phyloP scores from a whole-genome alignment of 2,113 vertebrate genomes.

The Eubucco bourcierii region DNA sequence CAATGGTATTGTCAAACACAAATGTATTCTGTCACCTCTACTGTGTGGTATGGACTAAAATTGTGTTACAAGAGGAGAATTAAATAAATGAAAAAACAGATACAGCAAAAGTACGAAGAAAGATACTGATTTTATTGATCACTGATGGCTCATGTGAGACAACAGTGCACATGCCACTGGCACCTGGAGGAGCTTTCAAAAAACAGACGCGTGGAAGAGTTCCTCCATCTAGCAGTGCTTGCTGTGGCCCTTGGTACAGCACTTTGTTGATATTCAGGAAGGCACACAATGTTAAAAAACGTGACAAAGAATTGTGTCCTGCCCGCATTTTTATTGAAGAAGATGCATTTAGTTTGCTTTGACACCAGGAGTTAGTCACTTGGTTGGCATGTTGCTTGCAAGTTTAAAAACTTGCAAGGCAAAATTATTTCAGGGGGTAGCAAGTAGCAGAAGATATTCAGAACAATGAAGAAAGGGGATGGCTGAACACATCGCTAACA shows the following conservation, averaged over 20 bases:
- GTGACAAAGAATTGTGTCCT: neutral
- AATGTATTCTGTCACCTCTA: neutral
- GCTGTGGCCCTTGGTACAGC: neutral
- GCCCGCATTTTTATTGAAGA: neutral
- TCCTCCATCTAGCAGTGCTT: neutral
- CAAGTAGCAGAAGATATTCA: neutral
- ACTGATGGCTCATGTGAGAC: neutral
- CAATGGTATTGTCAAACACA: neutral
- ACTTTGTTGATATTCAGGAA: neutral
- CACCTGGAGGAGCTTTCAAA: neutral
- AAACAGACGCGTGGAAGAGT: rapidly evolving
- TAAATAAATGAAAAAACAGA: neutral
- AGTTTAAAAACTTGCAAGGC: neutral
- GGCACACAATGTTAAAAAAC: neutral
- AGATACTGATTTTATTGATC: neutral
- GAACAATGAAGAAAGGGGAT: neutral
- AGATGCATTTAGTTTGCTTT: rapidly evolving
- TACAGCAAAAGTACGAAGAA: neutral
- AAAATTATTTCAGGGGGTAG: neutral
- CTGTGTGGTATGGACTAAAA: neutral
- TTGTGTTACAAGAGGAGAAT: neutral
- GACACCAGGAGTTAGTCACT: neutral
- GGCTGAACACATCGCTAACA: neutral
- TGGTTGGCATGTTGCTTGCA: neutral
- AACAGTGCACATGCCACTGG: neutral